Percentiles rank a stretch among this genome's conserved stretches.
phyloP scores from a whole-genome alignment of 2,797 vertebrate species.

The Labroides dimidiatus region DNA sequence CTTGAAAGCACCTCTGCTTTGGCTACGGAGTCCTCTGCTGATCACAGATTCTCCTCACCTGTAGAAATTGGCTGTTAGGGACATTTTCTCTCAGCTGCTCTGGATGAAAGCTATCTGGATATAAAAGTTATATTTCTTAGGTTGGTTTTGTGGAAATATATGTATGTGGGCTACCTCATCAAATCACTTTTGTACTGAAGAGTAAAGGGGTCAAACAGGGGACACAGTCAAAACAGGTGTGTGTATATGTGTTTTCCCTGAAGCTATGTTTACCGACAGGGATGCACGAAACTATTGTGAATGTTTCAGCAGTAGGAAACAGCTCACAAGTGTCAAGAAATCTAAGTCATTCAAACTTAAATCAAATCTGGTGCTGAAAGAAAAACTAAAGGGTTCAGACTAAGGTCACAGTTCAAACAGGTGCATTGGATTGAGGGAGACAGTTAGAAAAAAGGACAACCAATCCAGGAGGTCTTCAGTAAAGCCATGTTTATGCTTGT shows the following conservation, averaged over 20 bases:
- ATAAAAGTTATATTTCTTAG: too few species aligned
- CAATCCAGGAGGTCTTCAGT: not conserved
- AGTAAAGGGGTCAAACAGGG: too few species aligned
- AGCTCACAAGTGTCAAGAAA: not conserved
- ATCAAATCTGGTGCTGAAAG: not conserved
- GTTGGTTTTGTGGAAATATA: too few species aligned
- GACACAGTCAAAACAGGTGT: not conserved
- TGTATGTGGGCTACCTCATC: too few species aligned
- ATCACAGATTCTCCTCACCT: too few species aligned
- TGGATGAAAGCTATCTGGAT: too few species aligned
- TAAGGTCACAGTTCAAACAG: not conserved
- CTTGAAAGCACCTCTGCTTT: too few species aligned
- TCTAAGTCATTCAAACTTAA: not conserved
- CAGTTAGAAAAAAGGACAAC: not conserved
- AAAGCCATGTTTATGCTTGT: conserved; percentile 8
- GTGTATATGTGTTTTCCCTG: not conserved
- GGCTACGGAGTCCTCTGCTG: too few species aligned
- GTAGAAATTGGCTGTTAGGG: too few species aligned
- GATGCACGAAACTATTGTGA: not conserved
- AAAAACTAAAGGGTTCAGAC: not conserved
- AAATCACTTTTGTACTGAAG: too few species aligned
- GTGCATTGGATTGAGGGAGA: not conserved
- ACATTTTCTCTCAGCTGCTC: too few species aligned
- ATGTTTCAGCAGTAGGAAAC: not conserved
- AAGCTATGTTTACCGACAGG: conserved; percentile 6